These are phyloP conservation scores for Diorhabda carinulata DNA, from an alignment of 1,140 invertebrate species.

Conservation along the genomic window DNA sequence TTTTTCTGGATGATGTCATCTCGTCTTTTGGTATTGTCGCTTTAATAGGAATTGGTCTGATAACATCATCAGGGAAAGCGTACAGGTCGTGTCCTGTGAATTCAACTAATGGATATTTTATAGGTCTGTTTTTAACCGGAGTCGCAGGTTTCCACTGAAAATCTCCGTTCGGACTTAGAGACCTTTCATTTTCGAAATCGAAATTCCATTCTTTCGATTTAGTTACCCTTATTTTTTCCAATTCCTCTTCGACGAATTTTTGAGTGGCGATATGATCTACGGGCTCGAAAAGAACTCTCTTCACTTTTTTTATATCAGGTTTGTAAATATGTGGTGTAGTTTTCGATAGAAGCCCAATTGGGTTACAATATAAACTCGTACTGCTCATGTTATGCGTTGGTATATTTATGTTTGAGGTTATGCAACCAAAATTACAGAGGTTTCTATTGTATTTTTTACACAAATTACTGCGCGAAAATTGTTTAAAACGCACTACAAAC, in stretches of 20 bases:
- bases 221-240: conserved; percentile 36
- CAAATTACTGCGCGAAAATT: neutral
- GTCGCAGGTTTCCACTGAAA: conserved; percentile 36
- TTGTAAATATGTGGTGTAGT: conserved; percentile 25
- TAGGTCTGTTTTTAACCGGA: conserved; percentile 21
- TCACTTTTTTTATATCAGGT: conserved; percentile 38
- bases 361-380: conserved; percentile 30
- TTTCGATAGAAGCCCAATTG: conserved; percentile 24
- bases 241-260: conserved; percentile 44
- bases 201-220: conserved; percentile 47
- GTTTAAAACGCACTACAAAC: neutral
- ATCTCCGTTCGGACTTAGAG: conserved; percentile 31
- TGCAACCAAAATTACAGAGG: conserved; percentile 37
- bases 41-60: conserved; percentile 16
- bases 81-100: conserved; percentile 11
- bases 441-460: conserved; percentile 6
- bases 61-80: conserved; percentile 7
- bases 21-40: neutral
- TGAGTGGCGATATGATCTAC: conserved; percentile 47
- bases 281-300: conserved; percentile 46
- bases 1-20: conserved; percentile 7
- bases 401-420: conserved; percentile 24
- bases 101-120: conserved; percentile 1
- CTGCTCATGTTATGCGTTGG: conserved; percentile 27
- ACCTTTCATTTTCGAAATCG: conserved; percentile 43